Conservation (phyloP, 2,888 invertebrate genomes). For the Labia minor region DNA sequence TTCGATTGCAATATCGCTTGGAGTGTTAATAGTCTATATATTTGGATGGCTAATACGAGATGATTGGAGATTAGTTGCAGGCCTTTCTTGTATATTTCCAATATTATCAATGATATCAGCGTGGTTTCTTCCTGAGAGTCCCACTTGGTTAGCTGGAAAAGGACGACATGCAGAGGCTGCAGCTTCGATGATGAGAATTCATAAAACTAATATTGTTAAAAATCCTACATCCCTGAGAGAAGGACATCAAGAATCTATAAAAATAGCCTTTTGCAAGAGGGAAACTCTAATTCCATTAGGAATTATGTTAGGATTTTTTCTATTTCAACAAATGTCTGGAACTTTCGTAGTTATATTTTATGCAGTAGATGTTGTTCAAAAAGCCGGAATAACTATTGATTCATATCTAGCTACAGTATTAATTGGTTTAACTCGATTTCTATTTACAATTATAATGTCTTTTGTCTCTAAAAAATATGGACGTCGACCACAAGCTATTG, state of each 20-base stretch:
- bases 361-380: constrained; percentile 41
- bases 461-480: constrained; percentile 44
- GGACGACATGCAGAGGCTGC: not conserved
- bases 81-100: constrained; percentile 20
- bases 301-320: constrained; percentile 41
- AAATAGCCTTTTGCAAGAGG: not conserved
- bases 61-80: constrained; percentile 25
- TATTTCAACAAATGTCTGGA: constrained; percentile 49
- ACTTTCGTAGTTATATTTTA: constrained; percentile 46
- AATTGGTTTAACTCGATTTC: constrained; percentile 41
- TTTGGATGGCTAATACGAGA: constrained; percentile 41
- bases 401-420: constrained; percentile 40
- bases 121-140: constrained; percentile 43
- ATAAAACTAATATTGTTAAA: not conserved
- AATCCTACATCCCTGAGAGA: not conserved
- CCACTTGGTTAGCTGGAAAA: constrained; percentile 38
- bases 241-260: not conserved
- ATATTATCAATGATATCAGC: constrained; percentile 27
- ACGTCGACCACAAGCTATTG: constrained; percentile 44
- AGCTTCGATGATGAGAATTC: not conserved
- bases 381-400: constrained; percentile 40
- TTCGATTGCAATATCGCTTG: constrained; percentile 41
- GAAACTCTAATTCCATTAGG: constrained; percentile 40
- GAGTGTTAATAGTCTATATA: constrained; percentile 43
- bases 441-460: constrained; percentile 38